Evolutionary conservation across 2,113 vertebrate species (phyloP).

Genomic region (Muscicapa adusta): DNA sequence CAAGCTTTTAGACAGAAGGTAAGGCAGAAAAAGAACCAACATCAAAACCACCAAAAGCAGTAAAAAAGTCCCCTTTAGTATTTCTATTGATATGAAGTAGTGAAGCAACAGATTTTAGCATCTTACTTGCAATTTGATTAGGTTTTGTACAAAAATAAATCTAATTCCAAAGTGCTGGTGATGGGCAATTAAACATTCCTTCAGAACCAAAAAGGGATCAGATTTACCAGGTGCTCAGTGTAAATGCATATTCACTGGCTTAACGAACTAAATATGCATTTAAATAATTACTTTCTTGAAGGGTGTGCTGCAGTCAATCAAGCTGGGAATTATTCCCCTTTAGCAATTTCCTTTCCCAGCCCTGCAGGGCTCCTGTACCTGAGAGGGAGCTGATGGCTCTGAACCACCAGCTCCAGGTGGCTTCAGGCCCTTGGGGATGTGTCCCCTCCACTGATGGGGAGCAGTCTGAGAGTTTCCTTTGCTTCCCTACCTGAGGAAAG

Average conservation of each 20-base stretch:
- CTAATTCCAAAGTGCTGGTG: background rate
- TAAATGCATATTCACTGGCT: background rate
- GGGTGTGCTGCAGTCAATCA: background rate
- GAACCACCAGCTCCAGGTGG: background rate
- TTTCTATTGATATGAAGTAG: background rate
- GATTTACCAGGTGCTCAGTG: background rate
- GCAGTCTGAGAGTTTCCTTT: background rate
- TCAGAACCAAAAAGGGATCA: background rate
- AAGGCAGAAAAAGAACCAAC: background rate
- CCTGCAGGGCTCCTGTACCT: background rate
- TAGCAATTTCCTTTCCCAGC: background rate
- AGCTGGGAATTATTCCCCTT: background rate
- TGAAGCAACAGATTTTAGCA: background rate
- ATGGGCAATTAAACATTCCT: background rate
- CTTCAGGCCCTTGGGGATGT: fast-evolving
- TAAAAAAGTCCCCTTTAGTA: background rate
- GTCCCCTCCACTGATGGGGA: background rate
- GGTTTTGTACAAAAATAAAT: background rate
- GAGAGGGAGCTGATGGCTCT: background rate
- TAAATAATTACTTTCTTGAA: background rate
- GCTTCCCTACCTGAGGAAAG: background rate
- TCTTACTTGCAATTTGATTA: background rate
- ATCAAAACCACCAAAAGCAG: background rate
- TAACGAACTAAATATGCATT: background rate
- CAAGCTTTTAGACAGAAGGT: background rate